These are phyloP conservation scores for Lasioglossum figueresi DNA, from an alignment of 2,888 invertebrate species.

Conservation along the genomic window DNA sequence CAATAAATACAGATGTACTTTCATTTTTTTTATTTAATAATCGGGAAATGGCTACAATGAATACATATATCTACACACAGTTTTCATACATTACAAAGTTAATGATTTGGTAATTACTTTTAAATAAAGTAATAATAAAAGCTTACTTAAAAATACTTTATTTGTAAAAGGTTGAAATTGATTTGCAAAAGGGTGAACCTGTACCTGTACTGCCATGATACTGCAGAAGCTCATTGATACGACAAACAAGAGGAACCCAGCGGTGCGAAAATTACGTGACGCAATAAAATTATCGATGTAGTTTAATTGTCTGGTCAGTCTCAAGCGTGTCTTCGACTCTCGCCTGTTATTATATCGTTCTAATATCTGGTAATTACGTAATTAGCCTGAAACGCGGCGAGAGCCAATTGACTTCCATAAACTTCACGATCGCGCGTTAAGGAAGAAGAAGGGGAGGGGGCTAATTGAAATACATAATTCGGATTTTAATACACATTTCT, in stretches of 20 bases:
- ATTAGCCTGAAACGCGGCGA: slow-evolving; percentile 40
- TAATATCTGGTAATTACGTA: slow-evolving; percentile 55
- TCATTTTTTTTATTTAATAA: too few species aligned
- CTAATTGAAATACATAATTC: slow-evolving; percentile 2
- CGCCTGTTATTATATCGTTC: slow-evolving; percentile 42
- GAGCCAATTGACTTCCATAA: slow-evolving; percentile 32
- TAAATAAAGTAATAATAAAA: too few species aligned
- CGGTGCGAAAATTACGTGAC: slow-evolving; percentile 22
- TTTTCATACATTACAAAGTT: too few species aligned
- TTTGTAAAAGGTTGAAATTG: too few species aligned
- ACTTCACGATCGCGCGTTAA: slow-evolving; percentile 19
- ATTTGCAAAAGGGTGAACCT: too few species aligned
- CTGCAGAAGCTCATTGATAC: background rate
- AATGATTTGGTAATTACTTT: too few species aligned
- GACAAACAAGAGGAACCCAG: background rate
- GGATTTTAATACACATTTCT: background rate
- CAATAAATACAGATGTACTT: too few species aligned
- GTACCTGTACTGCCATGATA: too few species aligned
- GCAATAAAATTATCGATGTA: slow-evolving; percentile 38
- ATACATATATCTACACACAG: too few species aligned
- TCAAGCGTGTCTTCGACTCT: slow-evolving; percentile 56
- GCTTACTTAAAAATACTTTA: too few species aligned
- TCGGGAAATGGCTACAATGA: too few species aligned
- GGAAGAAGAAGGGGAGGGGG: background rate
- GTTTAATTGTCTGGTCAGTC: slow-evolving; percentile 42